phyloP scores from a whole-genome alignment of 2,797 vertebrate species.

The Oryzias dopingdopingensis region DNA sequence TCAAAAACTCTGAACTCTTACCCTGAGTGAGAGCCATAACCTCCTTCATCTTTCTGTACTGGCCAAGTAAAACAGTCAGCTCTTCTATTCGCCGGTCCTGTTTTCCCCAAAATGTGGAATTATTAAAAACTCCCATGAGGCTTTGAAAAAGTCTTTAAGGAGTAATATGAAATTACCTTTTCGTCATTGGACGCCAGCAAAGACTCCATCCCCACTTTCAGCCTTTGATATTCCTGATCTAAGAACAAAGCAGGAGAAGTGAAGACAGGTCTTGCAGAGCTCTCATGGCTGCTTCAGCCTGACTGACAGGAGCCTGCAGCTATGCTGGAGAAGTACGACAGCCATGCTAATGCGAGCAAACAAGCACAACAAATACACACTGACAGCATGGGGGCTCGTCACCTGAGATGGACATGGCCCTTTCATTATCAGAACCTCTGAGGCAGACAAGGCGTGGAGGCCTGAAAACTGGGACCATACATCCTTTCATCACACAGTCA shows the following conservation, averaged over 20 bases:
- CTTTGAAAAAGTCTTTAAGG: background rate
- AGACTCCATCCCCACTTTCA: slow-evolving; percentile 93
- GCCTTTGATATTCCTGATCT: slow-evolving; percentile 93
- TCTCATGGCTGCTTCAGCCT: slow-evolving; percentile 11
- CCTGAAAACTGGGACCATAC: background rate
- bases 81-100: slow-evolving; percentile 96
- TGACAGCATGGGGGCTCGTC: slow-evolving; percentile 39
- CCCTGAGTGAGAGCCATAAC: slow-evolving; percentile 67
- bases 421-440: no score
- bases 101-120: background rate
- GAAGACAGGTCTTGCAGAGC: slow-evolving; percentile 2
- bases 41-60: slow-evolving; percentile 89
- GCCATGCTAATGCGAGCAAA: slow-evolving; percentile 48
- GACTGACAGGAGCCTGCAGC: slow-evolving; percentile 21
- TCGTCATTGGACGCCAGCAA: slow-evolving; percentile 90
- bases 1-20: slow-evolving; percentile 25
- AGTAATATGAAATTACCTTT: slow-evolving; percentile 80
- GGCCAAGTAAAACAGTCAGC: slow-evolving; percentile 82
- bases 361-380: slow-evolving; percentile 45
- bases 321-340: slow-evolving; percentile 41
- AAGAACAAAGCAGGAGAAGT: slow-evolving; percentile 25
- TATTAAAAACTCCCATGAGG: background rate
- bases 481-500: slow-evolving; percentile 30
- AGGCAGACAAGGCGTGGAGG: no score
- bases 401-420: slow-evolving; percentile 31